Conservation (phyloP, 1,140 invertebrate genomes). For the Riptortus pedestris region DNA sequence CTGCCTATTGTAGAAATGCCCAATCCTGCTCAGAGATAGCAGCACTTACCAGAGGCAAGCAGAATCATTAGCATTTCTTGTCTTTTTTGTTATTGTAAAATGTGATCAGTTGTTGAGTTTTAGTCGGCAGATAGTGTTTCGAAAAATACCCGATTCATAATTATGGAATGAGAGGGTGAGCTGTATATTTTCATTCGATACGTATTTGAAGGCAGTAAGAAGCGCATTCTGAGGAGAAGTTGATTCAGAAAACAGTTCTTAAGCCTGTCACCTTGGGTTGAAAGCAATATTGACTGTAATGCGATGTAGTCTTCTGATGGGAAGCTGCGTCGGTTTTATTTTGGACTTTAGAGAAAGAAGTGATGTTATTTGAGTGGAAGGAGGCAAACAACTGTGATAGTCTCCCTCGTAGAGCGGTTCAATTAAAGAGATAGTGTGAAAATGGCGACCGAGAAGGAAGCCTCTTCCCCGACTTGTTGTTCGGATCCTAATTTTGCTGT, state of each 20-base stretch:
- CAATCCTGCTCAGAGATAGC: background rate
- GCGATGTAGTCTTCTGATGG: background rate
- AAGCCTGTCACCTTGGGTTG: background rate
- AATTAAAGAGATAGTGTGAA: background rate
- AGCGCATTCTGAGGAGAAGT: too few relatives aligned
- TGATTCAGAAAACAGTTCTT: background rate
- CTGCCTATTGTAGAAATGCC: background rate
- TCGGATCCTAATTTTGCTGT: conserved; percentile 92
- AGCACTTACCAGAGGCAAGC: background rate
- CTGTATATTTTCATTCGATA: background rate
- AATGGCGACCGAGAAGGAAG: conserved; percentile 73
- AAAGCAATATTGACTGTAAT: too few relatives aligned
- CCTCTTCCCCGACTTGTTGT: conserved; percentile 54
- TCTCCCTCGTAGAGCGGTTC: background rate
- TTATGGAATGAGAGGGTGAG: too few relatives aligned
- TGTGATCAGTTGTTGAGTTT: background rate
- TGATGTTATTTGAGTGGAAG: background rate
- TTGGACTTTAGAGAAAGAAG: background rate
- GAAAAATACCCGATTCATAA: too few relatives aligned
- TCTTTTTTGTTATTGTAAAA: background rate
- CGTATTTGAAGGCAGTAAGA: background rate
- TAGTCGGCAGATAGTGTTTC: background rate
- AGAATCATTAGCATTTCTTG: background rate
- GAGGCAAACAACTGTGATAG: background rate
- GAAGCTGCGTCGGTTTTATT: background rate